Evolutionary conservation across 2,113 vertebrate species (phyloP).

Genomic region (Lycaon pictus): DNA sequence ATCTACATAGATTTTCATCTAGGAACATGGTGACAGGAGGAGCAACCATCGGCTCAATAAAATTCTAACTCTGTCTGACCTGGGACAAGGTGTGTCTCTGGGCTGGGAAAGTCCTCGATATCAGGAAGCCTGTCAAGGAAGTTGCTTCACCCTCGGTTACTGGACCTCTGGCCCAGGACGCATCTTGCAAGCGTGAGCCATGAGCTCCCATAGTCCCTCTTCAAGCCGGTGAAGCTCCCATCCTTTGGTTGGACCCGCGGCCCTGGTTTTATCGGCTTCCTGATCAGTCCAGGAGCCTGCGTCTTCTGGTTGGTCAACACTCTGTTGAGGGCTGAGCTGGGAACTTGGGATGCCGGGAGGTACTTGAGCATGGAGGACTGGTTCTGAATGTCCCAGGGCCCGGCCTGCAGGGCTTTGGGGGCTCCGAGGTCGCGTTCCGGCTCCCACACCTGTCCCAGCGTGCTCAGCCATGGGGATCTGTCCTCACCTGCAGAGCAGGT

Average conservation of each 20-base stretch:
- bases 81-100: constrained; percentile 28
- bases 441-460: not conserved
- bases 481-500: not conserved
- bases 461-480: not conserved
- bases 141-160: not conserved
- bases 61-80: constrained; percentile 60
- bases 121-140: constrained; percentile 1
- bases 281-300: not conserved
- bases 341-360: not conserved
- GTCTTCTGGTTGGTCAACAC: not conserved
- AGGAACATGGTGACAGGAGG: not conserved
- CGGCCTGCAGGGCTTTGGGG: not conserved
- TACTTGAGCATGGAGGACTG: not conserved
- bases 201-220: not conserved
- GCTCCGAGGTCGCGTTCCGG: fast-evolving
- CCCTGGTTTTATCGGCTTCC: constrained; percentile 53
- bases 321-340: constrained; percentile 48
- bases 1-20: constrained; percentile 73
- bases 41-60: constrained; percentile 29
- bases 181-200: not conserved
- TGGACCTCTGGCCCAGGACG: not conserved
- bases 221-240: not conserved
- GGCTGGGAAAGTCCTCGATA: constrained; percentile 52
- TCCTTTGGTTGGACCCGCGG: not conserved
- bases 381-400: not conserved